These are phyloP conservation scores for Luehdorfia chinensis DNA, from an alignment of 1,140 invertebrate genomes.

Conservation along the genomic window DNA sequence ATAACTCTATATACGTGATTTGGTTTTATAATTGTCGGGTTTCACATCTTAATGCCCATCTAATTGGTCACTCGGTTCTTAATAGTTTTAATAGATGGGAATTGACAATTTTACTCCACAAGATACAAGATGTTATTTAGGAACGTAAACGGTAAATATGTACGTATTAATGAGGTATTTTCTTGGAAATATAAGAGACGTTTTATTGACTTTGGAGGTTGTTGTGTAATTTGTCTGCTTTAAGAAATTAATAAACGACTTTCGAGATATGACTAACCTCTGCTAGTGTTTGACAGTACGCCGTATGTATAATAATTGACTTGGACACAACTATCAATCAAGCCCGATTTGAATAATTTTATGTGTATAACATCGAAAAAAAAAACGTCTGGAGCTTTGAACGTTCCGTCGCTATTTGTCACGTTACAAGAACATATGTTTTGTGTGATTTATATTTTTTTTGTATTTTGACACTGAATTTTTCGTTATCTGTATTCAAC, in stretches of 20 bases:
- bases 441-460: background rate
- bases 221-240: background rate
- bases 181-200: background rate
- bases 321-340: constrained; percentile 9
- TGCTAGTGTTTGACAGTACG: constrained; percentile 9
- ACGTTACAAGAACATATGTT: constrained; percentile 4
- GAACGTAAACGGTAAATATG: background rate
- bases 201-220: too few species aligned
- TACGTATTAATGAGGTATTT: background rate
- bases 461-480: background rate
- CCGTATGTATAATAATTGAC: constrained; percentile 4
- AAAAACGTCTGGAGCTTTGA: constrained; percentile 16
- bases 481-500: too few species aligned
- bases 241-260: background rate
- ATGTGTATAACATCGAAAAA: background rate
- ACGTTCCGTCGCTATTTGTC: constrained; percentile 8
- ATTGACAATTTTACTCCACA: constrained; percentile 20
- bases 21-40: constrained; percentile 50
- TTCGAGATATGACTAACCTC: background rate
- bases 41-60: constrained; percentile 47
- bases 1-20: constrained; percentile 70
- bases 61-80: constrained; percentile 37
- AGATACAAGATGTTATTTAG: background rate
- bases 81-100: constrained; percentile 24
- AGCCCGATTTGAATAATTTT: constrained; percentile 10